Conservation (phyloP, 2,113 vertebrate species). For the Lasiurus borealis region DNA sequence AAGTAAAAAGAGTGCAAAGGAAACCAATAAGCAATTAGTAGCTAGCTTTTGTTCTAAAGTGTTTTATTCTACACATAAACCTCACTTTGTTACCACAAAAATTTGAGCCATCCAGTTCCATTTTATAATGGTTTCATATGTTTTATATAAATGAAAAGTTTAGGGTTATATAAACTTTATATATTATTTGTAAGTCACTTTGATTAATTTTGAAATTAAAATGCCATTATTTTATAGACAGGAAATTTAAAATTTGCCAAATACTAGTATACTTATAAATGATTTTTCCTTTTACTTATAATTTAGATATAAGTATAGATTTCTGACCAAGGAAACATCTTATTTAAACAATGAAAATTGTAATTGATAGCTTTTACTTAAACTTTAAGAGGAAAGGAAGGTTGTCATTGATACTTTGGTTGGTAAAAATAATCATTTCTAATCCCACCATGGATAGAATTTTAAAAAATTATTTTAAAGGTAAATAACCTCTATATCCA, state of each 20-base stretch:
- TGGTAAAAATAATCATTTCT: neutral
- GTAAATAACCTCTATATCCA: neutral
- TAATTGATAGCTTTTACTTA: neutral
- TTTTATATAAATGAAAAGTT: neutral
- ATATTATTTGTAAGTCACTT: neutral
- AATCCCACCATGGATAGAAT: neutral
- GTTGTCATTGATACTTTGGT: neutral
- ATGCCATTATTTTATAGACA: neutral
- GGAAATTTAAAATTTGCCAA: neutral
- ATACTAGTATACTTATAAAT: neutral
- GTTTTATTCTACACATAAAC: neutral
- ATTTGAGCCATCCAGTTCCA: neutral
- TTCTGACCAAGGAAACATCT: neutral
- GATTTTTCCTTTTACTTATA: neutral
- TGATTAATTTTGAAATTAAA: slow-evolving; percentile 10
- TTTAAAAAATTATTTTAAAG: neutral
- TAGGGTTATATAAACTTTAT: neutral
- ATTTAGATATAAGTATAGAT: neutral
- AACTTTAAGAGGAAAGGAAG: slow-evolving; percentile 5
- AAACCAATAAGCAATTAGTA: neutral
- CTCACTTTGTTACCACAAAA: neutral
- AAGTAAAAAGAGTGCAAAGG: neutral
- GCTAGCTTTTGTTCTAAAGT: neutral
- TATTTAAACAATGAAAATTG: slow-evolving; percentile 41
- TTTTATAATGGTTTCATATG: neutral